Evolutionary conservation across 2,888 invertebrate genomes (phyloP), one percentile per base, ranked within the genome.

Genomic region (Crepidodera aurea): DNA sequence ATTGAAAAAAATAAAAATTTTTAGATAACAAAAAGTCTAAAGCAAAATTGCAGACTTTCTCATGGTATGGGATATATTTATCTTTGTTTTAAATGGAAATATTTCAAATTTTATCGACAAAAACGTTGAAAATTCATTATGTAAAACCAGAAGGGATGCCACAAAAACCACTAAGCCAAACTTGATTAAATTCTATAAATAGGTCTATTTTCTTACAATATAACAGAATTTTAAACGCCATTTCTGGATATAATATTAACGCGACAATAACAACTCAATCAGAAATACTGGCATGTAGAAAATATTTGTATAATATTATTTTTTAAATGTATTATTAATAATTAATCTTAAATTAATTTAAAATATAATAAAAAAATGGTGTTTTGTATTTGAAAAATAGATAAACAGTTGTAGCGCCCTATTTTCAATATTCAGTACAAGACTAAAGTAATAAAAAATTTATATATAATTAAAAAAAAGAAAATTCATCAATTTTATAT

Each of bases 141-240:
- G 12, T 54, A 6, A 29, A 40, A 40, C 25, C 19, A 40, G 22
- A 48, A 60, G 48, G 50, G 46, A 54, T 48, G 50, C 60, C 60
- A 60, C 60, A 54, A 46, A 60, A 60, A 60, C 60, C 60, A 54
- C 60, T 53, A 51, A 60, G 51, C 25, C 53, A 19, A 22, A 60
- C 16, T 60, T 54, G 60, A 60, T 60, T 53, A 37, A 60, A 54
- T 54, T 60, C 54, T 60, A 60, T 37, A 53, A 46, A 53, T 60
- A 60, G 54, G 34, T 39, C 18, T 42, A 50, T 48, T 42, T 53
- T 48, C 27, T 48, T 32, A 37, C 37, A 39, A 18, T 34, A 32
- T 22, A 55, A 22, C 42, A 18, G n/a, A 15, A 32, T 39, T 57
- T 39, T 15, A 22, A 60, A 12, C 37, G 46, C 53, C 22, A 15